Percentiles rank a stretch among this genome's conserved stretches.
These are phyloP conservation scores for Cossypha heuglini DNA, from an alignment of 2,797 vertebrate genomes.

Conservation along the genomic window DNA sequence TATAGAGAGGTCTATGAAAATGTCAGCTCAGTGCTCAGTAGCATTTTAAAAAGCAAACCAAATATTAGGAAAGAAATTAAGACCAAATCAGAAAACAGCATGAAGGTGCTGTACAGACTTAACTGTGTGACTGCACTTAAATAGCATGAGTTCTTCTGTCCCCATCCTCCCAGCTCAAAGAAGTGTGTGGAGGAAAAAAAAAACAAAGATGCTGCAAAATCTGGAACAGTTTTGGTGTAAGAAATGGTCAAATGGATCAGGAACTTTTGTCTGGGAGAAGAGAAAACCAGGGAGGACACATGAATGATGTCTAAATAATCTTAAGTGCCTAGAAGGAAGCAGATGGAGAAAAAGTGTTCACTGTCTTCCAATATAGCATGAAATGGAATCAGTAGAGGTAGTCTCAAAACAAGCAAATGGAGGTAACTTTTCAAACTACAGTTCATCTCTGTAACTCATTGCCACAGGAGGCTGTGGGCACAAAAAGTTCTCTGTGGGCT, in stretches of 20 bases:
- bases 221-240: background rate
- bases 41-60: constrained; percentile 13
- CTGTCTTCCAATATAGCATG: background rate
- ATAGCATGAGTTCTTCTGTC: background rate
- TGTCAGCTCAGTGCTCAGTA: background rate
- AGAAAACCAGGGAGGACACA: background rate
- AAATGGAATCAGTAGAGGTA: background rate
- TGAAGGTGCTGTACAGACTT: background rate
- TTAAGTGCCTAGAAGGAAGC: background rate
- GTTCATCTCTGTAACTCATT: background rate
- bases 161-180: background rate
- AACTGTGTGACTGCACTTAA: background rate
- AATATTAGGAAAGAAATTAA: background rate
- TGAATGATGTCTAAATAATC: background rate
- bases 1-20: constrained; percentile 5
- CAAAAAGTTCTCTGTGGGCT: background rate
- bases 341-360: background rate
- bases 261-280: background rate
- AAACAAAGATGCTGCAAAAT: background rate
- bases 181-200: background rate
- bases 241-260: background rate
- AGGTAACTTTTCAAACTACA: background rate
- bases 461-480: background rate
- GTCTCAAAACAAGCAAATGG: background rate
- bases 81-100: background rate